These are phyloP conservation scores for Aphelinus certus DNA, from an alignment of 1,140 invertebrate genomes.

Conservation along the genomic window DNA sequence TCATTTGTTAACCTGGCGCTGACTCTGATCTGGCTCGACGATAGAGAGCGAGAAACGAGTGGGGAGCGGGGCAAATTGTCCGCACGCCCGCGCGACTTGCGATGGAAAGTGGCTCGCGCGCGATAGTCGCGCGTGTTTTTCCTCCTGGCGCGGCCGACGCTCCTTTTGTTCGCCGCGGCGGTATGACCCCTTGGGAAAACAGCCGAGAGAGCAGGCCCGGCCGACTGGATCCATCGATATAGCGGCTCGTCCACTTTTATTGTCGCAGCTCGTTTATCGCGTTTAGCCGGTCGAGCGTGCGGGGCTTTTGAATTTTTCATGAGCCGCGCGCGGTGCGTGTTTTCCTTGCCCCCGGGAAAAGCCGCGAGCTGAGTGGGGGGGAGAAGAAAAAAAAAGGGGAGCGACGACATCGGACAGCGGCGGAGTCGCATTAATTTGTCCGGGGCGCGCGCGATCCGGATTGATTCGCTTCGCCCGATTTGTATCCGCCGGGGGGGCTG, in stretches of 20 bases:
- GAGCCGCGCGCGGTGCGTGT: background rate
- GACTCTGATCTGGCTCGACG: no score
- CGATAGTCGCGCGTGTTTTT: background rate
- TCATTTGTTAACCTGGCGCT: no score
- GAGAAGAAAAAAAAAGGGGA: background rate
- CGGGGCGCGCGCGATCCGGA: background rate
- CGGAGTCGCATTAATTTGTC: conserved; percentile 12
- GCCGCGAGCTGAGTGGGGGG: no score
- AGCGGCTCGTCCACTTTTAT: conserved; percentile 23
- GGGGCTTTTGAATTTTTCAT: conserved; percentile 21
- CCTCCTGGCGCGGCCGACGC: background rate
- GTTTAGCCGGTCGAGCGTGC: background rate
- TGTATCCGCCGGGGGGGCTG: background rate
- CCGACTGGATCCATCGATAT: conserved; percentile 6
- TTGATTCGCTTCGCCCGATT: conserved; percentile 24
- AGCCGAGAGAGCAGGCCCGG: background rate
- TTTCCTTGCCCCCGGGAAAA: no score
- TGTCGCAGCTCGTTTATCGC: conserved; percentile 36
- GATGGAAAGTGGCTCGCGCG: background rate
- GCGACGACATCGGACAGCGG: background rate
- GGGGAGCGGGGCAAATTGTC: no score
- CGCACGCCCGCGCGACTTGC: background rate
- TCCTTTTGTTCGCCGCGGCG: conserved; percentile 3
- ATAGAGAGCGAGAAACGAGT: no score
- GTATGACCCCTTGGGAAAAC: background rate